Conservation (phyloP, 1,140 invertebrate species). For the Papilio machaon region DNA sequence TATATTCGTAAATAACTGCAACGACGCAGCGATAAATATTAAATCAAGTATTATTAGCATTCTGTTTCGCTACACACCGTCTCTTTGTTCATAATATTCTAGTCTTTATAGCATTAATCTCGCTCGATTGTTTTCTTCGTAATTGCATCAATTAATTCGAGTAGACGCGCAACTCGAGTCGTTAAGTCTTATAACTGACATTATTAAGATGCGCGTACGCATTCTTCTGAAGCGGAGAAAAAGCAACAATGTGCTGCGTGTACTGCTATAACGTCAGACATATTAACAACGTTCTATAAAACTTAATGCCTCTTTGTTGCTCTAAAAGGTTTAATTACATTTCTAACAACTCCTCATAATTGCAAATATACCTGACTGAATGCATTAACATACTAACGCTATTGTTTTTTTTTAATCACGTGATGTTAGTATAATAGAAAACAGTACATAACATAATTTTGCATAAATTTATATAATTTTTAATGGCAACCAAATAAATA, state of each 20-base stretch:
- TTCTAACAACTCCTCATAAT: constrained; percentile 35
- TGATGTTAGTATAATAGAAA: background rate
- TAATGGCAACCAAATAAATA: too few species aligned
- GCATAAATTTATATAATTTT: background rate
- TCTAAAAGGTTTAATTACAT: constrained; percentile 49
- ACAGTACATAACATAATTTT: background rate
- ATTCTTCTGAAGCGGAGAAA: constrained; percentile 60
- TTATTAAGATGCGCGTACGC: constrained; percentile 68
- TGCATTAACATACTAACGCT: background rate
- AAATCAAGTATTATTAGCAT: constrained; percentile 51
- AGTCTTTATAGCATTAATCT: constrained; percentile 69
- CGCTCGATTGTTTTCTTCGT: constrained; percentile 74
- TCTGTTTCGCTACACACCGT: constrained; percentile 55
- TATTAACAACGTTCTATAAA: constrained; percentile 52
- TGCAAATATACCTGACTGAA: constrained; percentile 3
- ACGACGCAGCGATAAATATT: constrained; percentile 46
- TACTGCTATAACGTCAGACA: constrained; percentile 43
- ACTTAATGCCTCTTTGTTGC: constrained; percentile 47
- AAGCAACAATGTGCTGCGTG: constrained; percentile 51
- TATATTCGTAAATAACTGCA: constrained; percentile 41
- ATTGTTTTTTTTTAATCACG: background rate
- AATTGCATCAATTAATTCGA: constrained; percentile 77
- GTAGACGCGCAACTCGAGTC: constrained; percentile 66
- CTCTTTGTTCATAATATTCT: constrained; percentile 60
- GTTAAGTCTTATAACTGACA: constrained; percentile 60